These are phyloP conservation scores for Anniella stebbinsi DNA, from an alignment of 2,797 vertebrate genomes.

Conservation along the genomic window DNA sequence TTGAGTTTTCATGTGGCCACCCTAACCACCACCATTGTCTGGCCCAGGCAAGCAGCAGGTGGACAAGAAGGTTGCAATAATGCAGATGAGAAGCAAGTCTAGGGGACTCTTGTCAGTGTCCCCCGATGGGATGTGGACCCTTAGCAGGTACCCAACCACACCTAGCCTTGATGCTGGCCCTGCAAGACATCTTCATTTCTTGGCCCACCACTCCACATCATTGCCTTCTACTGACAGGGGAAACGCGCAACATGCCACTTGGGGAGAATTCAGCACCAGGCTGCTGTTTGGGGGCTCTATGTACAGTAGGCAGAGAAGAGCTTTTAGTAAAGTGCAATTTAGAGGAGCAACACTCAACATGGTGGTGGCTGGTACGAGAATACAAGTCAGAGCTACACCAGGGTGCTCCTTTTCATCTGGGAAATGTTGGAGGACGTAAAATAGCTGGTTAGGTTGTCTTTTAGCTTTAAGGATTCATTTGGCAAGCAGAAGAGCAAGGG, in stretches of 20 bases:
- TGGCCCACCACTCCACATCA: too few species aligned
- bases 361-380: neutral
- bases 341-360: neutral
- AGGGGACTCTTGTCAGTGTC: too few species aligned
- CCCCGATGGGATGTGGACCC: too few species aligned
- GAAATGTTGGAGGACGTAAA: neutral
- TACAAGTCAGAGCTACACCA: neutral
- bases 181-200: neutral
- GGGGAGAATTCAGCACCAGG: neutral
- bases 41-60: too few species aligned
- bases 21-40: too few species aligned
- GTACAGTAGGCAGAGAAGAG: neutral
- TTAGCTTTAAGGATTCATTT: slow-evolving; percentile 17
- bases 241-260: neutral
- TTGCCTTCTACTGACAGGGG: neutral
- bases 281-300: neutral
- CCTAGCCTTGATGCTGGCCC: too few species aligned
- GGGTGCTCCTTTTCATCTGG: neutral
- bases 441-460: neutral
- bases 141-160: too few species aligned
- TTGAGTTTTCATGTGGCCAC: too few species aligned
- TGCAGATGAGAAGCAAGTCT: too few species aligned
- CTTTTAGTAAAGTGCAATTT: neutral
- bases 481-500: neutral
- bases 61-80: too few species aligned